Conservation (phyloP, 2,113 vertebrate species). For the Elephas maximus region DNA sequence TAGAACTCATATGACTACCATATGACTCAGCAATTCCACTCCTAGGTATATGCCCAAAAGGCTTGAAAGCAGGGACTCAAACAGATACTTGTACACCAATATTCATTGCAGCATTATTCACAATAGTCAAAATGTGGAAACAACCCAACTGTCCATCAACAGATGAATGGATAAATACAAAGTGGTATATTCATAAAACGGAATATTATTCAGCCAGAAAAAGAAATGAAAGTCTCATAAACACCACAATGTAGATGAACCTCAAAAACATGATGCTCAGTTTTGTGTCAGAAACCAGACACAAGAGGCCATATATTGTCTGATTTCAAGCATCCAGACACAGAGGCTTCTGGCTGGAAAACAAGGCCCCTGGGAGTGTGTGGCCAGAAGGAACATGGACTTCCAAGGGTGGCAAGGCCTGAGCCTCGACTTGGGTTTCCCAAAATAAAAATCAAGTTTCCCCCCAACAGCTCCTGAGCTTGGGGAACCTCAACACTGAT, state of each 20-base stretch:
- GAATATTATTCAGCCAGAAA: background rate
- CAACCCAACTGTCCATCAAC: background rate
- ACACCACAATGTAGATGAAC: background rate
- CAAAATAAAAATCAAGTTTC: background rate
- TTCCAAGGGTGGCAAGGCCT: background rate
- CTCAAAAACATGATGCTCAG: background rate
- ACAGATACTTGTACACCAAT: background rate
- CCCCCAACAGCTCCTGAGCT: background rate
- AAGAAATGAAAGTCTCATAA: background rate
- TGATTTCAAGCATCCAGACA: background rate
- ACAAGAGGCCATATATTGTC: background rate
- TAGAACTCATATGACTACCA: background rate
- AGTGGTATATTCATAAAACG: background rate
- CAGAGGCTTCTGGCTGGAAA: background rate
- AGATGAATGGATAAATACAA: background rate
- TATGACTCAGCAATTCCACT: background rate
- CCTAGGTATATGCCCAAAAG: background rate
- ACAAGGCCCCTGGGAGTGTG: background rate
- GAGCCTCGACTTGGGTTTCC: background rate
- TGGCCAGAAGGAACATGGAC: background rate
- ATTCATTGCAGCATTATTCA: background rate
- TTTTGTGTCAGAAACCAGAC: background rate
- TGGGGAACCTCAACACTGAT: background rate
- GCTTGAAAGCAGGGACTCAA: background rate
- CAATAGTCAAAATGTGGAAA: background rate